Evolutionary conservation across 2,797 vertebrate genomes (phyloP).

Genomic region (Hydrolagus colliei): DNA sequence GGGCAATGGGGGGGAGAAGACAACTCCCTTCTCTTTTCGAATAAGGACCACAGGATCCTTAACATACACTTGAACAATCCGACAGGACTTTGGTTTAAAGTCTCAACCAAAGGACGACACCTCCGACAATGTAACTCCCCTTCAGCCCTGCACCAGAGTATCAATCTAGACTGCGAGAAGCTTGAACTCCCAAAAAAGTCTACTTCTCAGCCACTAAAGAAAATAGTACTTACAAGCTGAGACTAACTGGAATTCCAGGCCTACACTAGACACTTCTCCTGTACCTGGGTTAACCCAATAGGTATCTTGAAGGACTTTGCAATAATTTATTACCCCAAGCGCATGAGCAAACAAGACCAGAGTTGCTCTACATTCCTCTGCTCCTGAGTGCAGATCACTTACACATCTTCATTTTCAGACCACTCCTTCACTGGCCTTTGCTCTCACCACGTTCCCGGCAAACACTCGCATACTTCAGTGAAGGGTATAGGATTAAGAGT

Average conservation of each 20-base stretch:
- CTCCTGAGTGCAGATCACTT: constrained; percentile 10
- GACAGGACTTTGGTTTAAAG: not conserved
- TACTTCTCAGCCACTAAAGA: too few species aligned
- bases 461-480: constrained; percentile 21
- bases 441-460: not conserved
- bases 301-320: constrained; percentile 5
- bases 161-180: too few species aligned
- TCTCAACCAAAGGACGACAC: not conserved
- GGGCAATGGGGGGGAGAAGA: not conserved
- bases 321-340: not conserved
- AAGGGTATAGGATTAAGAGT: not conserved
- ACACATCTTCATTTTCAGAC: not conserved
- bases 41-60: not conserved
- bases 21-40: not conserved
- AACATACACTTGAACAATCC: not conserved
- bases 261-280: too few species aligned
- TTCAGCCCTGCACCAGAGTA: not conserved
- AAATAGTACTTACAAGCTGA: too few species aligned
- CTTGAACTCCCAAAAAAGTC: too few species aligned
- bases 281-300: not conserved
- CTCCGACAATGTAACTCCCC: not conserved
- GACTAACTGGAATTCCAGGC: too few species aligned
- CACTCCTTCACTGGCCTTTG: not conserved
- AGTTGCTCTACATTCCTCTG: constrained; percentile 9
- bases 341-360: not conserved